phyloP scores from a whole-genome alignment of 2,888 invertebrate genomes.

The Rotaria sp. region DNA sequence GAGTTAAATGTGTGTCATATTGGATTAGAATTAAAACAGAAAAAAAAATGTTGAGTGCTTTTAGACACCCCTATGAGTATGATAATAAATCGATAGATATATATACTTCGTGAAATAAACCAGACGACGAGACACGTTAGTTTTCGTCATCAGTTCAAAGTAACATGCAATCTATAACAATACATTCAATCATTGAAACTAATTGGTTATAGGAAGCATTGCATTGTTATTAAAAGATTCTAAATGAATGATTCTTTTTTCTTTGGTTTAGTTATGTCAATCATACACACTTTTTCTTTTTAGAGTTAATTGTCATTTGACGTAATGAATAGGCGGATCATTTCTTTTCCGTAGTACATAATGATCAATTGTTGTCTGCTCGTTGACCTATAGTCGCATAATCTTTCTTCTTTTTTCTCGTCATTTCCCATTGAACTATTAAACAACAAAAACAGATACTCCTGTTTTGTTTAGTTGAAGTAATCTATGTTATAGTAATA shows the following conservation, averaged over 20 bases:
- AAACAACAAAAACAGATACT: constrained; percentile 7
- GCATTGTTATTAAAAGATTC: neutral
- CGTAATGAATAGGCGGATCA: constrained; percentile 8
- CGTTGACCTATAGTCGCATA: neutral
- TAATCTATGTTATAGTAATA: neutral
- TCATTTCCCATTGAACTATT: neutral
- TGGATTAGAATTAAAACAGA: neutral
- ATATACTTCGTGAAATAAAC: neutral
- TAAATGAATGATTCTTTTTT: neutral
- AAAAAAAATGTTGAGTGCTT: neutral
- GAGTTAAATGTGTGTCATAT: neutral
- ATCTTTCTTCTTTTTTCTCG: neutral
- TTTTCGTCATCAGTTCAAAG: neutral
- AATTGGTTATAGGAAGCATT: neutral
- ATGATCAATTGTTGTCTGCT: constrained; percentile 14
- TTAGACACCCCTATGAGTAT: neutral
- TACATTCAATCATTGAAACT: neutral
- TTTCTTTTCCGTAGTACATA: neutral
- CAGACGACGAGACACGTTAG: neutral
- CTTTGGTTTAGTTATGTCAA: neutral
- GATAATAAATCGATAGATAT: neutral
- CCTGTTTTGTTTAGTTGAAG: neutral
- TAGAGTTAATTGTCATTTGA: neutral
- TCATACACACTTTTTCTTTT: neutral
- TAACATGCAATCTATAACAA: neutral